Base-by-base conservation (phyloP, 2,888 invertebrate species). In the Phyllotreta striolata region DNA sequence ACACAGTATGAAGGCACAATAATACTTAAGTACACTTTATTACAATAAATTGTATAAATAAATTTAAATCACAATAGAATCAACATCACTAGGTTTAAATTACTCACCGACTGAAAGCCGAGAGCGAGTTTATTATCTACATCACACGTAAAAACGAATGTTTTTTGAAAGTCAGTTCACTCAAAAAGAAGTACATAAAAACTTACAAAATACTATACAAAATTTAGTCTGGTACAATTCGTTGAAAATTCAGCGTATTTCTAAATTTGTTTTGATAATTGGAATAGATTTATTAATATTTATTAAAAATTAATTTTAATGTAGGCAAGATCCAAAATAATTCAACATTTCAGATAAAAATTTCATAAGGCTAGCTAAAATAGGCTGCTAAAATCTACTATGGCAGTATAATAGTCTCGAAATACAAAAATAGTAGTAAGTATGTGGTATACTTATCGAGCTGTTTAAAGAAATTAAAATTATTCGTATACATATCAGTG, bases 51-150 rank as follows among this genome's bases (percentile, higher is more conserved):
- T 68, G 68, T 72, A 72, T 70, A 71, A 72, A 71, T 72, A 69
- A 60, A 70, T 70, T 72, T 70, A 72, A 69, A 73, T 71, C 72
- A 72, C 72, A 72, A 69, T 68, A 64, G 60, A 65, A 64, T 62
- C 67, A 64, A 67, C 65, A 72, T 69, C 71, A 72, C 71, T 71
- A 63, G 66, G 67, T 63, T 63, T 57, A 63, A 43, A 63, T 71
- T 24, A 66, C 68, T 71, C 69, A n/a, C 58, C 51, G 68, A 66
- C 43, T 46, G 34, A 35, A 43, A 49, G 57, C 43, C 57, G 43
- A 49, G 55, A 66, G 64, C 55, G 59, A 64, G 64, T 58, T 46
- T 39, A 34, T 43, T 49, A 64, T 52, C 55, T 44, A 56, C 60
- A 64, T 62, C 58, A 62, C 62, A 65, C 46, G 49, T 58, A 54